Conservation (phyloP, 1,140 invertebrate genomes). For the Heterodera carotae region DNA sequence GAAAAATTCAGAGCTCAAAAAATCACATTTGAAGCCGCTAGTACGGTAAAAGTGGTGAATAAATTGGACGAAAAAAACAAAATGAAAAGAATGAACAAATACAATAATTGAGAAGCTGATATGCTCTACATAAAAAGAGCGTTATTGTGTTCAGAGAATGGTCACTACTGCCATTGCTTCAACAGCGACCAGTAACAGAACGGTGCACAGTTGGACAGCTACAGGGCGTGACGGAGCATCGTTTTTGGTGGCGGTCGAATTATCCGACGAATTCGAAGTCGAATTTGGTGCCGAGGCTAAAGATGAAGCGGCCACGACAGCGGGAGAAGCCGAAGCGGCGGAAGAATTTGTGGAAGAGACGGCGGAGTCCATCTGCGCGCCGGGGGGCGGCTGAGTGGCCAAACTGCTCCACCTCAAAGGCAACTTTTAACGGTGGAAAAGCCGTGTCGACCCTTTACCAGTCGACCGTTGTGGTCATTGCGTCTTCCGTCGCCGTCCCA, state of each 20-base stretch:
- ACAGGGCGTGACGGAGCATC: not conserved
- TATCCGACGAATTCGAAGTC: not conserved
- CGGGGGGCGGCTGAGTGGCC: not conserved
- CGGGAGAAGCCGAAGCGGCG: not conserved
- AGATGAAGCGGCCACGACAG: too few relatives aligned
- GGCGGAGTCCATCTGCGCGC: not conserved
- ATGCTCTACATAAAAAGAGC: too few relatives aligned
- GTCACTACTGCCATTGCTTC: not conserved
- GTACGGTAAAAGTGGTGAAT: too few relatives aligned
- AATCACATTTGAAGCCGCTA: too few relatives aligned
- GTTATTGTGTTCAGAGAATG: not conserved
- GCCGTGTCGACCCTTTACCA: not conserved
- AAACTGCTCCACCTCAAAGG: constrained; percentile 7
- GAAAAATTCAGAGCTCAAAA: too few relatives aligned
- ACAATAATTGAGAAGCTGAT: too few relatives aligned
- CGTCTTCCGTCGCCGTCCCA: not conserved
- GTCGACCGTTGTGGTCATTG: constrained; percentile 3
- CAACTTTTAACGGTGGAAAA: not conserved
- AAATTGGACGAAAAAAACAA: not conserved
- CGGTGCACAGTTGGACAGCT: not conserved
- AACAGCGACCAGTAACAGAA: not conserved
- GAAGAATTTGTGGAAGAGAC: not conserved
- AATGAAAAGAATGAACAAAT: too few relatives aligned
- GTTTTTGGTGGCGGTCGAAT: constrained; percentile 7
- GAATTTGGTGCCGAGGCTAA: not conserved